Evolutionary conservation across 2,888 invertebrate genomes (phyloP), one percentile per base, ranked within the genome.

Genomic region (Caradrina clavipalpis): DNA sequence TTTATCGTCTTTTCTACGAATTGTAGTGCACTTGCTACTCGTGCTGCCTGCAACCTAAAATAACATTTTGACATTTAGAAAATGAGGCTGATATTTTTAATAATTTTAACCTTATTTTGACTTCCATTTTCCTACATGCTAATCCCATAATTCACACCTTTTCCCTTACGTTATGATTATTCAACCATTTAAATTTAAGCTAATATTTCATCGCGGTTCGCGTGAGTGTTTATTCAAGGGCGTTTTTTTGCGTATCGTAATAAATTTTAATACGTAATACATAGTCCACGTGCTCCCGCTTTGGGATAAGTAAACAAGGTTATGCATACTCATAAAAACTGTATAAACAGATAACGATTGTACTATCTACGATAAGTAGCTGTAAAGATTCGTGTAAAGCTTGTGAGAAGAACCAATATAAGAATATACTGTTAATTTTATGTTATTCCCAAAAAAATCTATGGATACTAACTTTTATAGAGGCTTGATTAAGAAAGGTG

Each of bases 141-240:
- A 26, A 1, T 17, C 5, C 53, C 42, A 13, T 53, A 35, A 4
- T 45, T 70, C 57, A 19, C 51, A 58, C 45, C 13, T 42, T 42
- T 69, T n/a, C 21, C 56, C 57, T 26, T 26, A 39, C 21, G 21
- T 8, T 49, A 50, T 26, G 35, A 59, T 68, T 55, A 56, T 39
- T 54, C 19, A 68, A 35, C 5, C 54, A 35, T 68, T 73, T 75
- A 50, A 75, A 68, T 69, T 49, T 45, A 55, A 73, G 70, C 61
- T 78, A 51, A 59, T 59, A 47, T 66, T 59, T 54, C 39, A 61
- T 50, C 39, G 45, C 35, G 49, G 49, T 21, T 55, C 47, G 10
- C 21, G 15, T n/a, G 19, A 47, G 26, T 77, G 72, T 72, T 73
- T 61, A 39, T 72, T 58, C 57, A n/a, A 60, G 49, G 26, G 45